A percentile compares a stretch with the other conserved stretches of the same genome.
Evolutionary conservation across 2,797 vertebrate species (phyloP).

Genomic region (Anguilla marmorata): DNA sequence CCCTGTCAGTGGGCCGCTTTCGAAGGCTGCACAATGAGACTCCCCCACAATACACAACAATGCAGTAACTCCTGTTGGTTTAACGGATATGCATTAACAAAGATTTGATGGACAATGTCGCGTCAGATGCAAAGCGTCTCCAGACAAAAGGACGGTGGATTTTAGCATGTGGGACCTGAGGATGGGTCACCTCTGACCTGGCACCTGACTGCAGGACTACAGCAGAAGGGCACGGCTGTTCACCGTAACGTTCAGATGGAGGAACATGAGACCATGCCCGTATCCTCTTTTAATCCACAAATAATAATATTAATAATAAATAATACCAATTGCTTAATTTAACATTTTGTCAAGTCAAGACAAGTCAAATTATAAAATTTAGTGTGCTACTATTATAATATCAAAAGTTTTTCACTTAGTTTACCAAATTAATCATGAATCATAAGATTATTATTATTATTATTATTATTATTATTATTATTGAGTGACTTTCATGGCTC

Average conservation of each 20-base stretch:
- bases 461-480: not conserved
- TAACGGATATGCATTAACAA: not conserved
- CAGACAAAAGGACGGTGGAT: not conserved
- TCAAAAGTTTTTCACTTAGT: too few species aligned
- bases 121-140: not conserved
- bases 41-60: constrained; percentile 11
- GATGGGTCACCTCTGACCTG: not conserved
- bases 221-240: not conserved
- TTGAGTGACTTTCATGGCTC: not conserved
- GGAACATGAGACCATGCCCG: not conserved
- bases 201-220: not conserved
- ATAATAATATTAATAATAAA: too few species aligned
- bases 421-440: not conserved
- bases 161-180: not conserved
- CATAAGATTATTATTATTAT: not conserved
- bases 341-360: not conserved
- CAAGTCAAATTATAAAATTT: too few species aligned
- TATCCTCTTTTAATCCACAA: not conserved
- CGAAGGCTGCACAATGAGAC: not conserved
- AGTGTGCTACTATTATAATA: too few species aligned
- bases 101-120: not conserved
- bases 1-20: not conserved
- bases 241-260: not conserved
- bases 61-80: not conserved
- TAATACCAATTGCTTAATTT: not conserved